phyloP scores from a whole-genome alignment of 1,140 invertebrate species.

The Ericerus pela region DNA sequence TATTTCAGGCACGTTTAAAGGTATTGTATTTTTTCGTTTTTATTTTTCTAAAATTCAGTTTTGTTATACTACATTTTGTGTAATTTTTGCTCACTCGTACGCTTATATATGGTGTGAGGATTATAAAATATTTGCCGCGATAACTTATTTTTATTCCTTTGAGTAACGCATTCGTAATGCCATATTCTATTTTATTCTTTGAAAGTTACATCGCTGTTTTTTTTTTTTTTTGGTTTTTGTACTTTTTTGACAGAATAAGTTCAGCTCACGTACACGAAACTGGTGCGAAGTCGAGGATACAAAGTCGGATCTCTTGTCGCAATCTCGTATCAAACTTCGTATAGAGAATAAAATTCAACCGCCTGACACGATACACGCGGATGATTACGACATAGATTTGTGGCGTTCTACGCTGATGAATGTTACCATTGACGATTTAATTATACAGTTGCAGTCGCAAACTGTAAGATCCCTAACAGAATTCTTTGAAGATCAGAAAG shows the following conservation, averaged over 20 bases:
- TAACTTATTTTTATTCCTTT: no score
- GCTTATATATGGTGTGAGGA: neutral
- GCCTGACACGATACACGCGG: conserved; percentile 27
- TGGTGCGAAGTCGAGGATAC: conserved; percentile 47
- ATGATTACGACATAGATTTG: conserved; percentile 5
- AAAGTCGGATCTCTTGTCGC: conserved; percentile 25
- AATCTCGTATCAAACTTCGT: conserved; percentile 39
- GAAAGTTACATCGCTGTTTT: neutral
- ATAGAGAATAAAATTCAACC: conserved; percentile 42
- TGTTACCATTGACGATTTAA: conserved; percentile 47
- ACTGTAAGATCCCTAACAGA: conserved; percentile 60
- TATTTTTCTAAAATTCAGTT: neutral
- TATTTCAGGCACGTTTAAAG: conserved; percentile 8
- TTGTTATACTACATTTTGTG: conserved; percentile 1
- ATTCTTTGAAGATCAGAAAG: conserved; percentile 30
- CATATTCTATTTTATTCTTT: neutral
- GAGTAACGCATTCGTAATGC: no score
- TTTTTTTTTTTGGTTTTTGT: conserved; percentile 1
- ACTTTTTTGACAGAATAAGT: conserved; percentile 44
- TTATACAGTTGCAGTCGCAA: conserved; percentile 59
- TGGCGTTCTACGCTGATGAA: conserved; percentile 40
- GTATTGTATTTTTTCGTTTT: neutral
- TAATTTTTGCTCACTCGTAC: neutral
- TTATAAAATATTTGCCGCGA: neutral
- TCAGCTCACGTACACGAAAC: conserved; percentile 49